Conservation (phyloP, 1,140 invertebrate genomes). For the Mamestra configurata region DNA sequence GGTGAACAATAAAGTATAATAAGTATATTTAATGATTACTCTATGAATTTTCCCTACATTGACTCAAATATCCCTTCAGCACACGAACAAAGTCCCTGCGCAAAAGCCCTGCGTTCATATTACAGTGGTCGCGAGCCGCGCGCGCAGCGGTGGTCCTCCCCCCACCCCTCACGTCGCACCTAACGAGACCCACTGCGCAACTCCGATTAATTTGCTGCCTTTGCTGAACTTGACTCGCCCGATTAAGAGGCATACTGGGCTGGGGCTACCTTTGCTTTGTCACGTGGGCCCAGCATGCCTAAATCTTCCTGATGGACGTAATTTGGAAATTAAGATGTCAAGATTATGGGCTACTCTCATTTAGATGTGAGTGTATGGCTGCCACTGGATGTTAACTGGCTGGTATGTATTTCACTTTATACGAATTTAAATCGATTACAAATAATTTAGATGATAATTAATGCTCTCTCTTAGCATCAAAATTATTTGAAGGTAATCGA, state of each 20-base stretch:
- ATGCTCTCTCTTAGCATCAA: no score
- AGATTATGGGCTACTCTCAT: no score
- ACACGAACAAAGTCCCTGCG: slow-evolving; percentile 67
- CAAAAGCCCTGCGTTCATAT: slow-evolving; percentile 64
- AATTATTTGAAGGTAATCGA: no score
- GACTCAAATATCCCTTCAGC: neutral
- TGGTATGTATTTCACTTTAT: no score
- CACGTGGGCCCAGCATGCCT: neutral
- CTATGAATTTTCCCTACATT: neutral
- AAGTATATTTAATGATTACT: no score
- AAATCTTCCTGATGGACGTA: neutral
- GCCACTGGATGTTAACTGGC: neutral
- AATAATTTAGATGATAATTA: no score
- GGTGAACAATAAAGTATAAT: no score
- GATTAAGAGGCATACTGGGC: slow-evolving; percentile 1
- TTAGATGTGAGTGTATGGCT: neutral
- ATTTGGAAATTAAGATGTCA: neutral
- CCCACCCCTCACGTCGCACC: slow-evolving; percentile 50
- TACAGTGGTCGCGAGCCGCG: slow-evolving; percentile 69
- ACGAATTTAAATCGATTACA: no score
- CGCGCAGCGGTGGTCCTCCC: slow-evolving; percentile 73
- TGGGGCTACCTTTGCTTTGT: neutral
- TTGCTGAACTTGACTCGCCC: slow-evolving; percentile 35
- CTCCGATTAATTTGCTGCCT: slow-evolving; percentile 68
- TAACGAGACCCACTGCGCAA: slow-evolving; percentile 66